Evolutionary conservation across 1,140 invertebrate genomes (phyloP).

Genomic region (Elymnias hypermnestra): DNA sequence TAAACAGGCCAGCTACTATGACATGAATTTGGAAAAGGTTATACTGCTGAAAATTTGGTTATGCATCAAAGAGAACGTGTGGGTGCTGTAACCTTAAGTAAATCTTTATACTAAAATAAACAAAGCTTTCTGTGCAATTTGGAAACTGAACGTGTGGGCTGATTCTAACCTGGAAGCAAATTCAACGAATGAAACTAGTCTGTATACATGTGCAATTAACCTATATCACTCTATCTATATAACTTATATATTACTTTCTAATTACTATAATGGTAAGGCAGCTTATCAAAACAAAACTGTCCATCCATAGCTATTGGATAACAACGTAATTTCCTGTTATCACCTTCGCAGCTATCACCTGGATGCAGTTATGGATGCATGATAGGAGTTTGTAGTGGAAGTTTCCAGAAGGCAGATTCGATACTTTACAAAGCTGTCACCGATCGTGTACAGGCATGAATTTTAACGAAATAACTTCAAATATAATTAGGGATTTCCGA

Average conservation of each 20-base stretch:
- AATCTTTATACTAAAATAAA: too few relatives aligned
- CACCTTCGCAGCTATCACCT: slow-evolving; percentile 12
- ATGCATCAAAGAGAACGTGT: too few relatives aligned
- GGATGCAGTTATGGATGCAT: slow-evolving; percentile 3
- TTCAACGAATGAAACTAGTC: background rate
- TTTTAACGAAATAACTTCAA: background rate
- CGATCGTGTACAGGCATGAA: background rate
- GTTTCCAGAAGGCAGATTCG: slow-evolving; percentile 5
- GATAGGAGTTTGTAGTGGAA: background rate
- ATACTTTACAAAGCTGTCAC: slow-evolving; percentile 1
- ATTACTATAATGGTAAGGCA: background rate
- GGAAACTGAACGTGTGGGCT: slow-evolving; percentile 8
- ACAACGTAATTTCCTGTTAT: too few relatives aligned
- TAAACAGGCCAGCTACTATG: slow-evolving; percentile 11
- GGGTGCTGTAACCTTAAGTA: too few relatives aligned
- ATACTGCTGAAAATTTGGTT: too few relatives aligned
- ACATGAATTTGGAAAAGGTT: slow-evolving; percentile 4
- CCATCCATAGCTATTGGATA: too few relatives aligned
- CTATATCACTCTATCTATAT: background rate
- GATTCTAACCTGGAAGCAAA: slow-evolving; percentile 3
- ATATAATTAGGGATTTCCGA: slow-evolving; percentile 1
- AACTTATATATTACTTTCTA: background rate
- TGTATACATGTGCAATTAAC: background rate
- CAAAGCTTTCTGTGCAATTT: too few relatives aligned
- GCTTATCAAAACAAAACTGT: too few relatives aligned